Evolutionary conservation across 2,888 invertebrate genomes (phyloP), one percentile per base, ranked within the genome.

Genomic region (Griposia aprilina): DNA sequence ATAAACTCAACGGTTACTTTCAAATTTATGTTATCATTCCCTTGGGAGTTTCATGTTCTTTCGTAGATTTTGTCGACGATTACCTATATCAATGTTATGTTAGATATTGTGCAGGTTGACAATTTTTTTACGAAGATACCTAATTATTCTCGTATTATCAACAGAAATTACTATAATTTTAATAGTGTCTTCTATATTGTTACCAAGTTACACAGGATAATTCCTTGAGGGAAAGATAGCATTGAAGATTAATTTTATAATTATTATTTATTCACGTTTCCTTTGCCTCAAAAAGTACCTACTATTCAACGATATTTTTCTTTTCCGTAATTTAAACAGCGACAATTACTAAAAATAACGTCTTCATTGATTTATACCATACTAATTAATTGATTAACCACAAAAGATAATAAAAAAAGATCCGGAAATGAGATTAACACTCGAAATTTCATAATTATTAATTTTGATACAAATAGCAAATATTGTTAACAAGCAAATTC

Each of bases 351-450:
- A 65, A 83, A 87, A 86, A 72, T 81, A 89, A 82, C 81, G 84
- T 79, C 78, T 71, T 70, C 78, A 89, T 88, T 88, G 88, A 88
- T 88, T 88, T 84, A 89, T 84, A 84, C 65, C 66, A 63, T 72
- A 85, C 78, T 83, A 88, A 88, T 88, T 89, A 88, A 89, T 84
- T 88, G 88, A 89, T 88, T 76, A 76, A 86, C 75, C 74, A 80
- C 74, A 72, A 88, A 77, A 86, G 87, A 89, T 89, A 87, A 30
- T 30, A 71, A 74, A 57, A 71, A 74, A 57, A 82, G 88, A 89
- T 86, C 67, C 45, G 79, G 76, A 83, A 83, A 68, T 80, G 59
- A 67, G 90, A 88, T 89, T 57, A 87, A 59, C n/a, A 57, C 72
- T 69, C 48, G 50, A 85, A 87, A 81, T 85, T 85, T 85, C 77